Evolutionary conservation across 1,140 invertebrate species (phyloP).

Genomic region (Sinella curviseta): DNA sequence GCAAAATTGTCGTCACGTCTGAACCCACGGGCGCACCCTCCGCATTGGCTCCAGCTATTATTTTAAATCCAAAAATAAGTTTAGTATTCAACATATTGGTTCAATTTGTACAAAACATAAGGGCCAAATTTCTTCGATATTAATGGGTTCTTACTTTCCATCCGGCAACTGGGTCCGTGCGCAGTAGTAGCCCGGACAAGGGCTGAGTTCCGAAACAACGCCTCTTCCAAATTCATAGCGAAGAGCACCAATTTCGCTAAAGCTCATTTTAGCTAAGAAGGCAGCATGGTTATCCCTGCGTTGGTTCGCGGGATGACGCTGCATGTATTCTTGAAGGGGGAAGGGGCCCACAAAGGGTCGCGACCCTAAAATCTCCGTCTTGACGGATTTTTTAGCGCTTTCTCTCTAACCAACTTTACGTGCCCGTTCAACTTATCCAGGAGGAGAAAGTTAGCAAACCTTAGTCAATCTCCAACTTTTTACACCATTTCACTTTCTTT

Average conservation of each 20-base stretch:
- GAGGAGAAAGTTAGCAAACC: too few species aligned
- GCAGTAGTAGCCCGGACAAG: conserved; percentile 84
- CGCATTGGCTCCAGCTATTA: conserved; percentile 69
- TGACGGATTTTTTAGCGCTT: neutral
- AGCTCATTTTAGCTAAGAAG: conserved; percentile 9
- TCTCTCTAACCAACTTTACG: neutral
- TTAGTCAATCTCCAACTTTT: too few species aligned
- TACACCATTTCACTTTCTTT: too few species aligned
- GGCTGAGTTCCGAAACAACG: conserved; percentile 9
- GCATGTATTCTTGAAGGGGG: neutral
- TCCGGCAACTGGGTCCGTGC: conserved; percentile 67
- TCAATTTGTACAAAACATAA: too few species aligned
- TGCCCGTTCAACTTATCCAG: too few species aligned
- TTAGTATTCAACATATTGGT: conserved; percentile 32
- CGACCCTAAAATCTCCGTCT: conserved; percentile 21
- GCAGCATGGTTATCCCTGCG: neutral
- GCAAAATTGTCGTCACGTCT: conserved; percentile 65
- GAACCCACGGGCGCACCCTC: conserved; percentile 82
- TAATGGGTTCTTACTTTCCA: conserved; percentile 57
- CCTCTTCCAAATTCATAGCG: conserved; percentile 42
- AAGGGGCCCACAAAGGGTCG: conserved; percentile 21
- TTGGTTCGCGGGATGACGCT: neutral
- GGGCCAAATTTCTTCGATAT: too few species aligned
- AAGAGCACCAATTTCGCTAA: conserved; percentile 11
- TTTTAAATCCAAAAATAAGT: too few species aligned